Base-by-base conservation (phyloP, 2,797 vertebrate species). In the Prunella strophiata region DNA sequence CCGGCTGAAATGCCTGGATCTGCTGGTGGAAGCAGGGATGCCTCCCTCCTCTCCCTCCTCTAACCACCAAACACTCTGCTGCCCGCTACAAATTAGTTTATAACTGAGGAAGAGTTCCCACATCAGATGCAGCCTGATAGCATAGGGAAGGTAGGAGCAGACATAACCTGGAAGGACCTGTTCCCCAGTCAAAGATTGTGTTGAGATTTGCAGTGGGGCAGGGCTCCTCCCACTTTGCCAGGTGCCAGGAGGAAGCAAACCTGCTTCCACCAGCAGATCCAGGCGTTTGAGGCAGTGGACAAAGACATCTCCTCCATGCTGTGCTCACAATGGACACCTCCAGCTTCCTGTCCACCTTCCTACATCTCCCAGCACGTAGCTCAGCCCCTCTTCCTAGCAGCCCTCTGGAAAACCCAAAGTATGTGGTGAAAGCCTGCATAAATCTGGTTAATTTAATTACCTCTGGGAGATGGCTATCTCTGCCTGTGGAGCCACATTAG, bases 391-490 rank as follows among this genome's bases (percentile, higher is more conserved):
- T 8, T 50, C 83, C 78, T 62, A 55, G 96, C 95, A 96, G 91
- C 7, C 18, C 34, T 38, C 72, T 91, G 93, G 92, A 88, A 88
- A 77, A 74, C 47, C 91, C 93, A 59, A 85, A 63, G 66, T 40
- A 77, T 92, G 96, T 17, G 91, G 96, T 78, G 74, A 43, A 82
- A 68, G 85, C 66, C 90, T 96, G 48, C 19, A 13, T 63, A 59
- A 86, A 94, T 82, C 89, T 51, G 77, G 84, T 68, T 96, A 71
- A 92, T 95, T 78, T 86, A 94, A 97, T 96, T 72, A 59, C 83
- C 50, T 13, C 91, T 91, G 91, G 91, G 89, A 98, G 95, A 97
- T 96, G 16, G 43, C 6, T 96, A 94, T 97, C 97, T 95, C 82
- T 71, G 80, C 70, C 85, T 94, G 85, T 86, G 45, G 84, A 89